Evolutionary conservation across 2,797 vertebrate genomes (phyloP).

Genomic region (Hyperoplus immaculatus): DNA sequence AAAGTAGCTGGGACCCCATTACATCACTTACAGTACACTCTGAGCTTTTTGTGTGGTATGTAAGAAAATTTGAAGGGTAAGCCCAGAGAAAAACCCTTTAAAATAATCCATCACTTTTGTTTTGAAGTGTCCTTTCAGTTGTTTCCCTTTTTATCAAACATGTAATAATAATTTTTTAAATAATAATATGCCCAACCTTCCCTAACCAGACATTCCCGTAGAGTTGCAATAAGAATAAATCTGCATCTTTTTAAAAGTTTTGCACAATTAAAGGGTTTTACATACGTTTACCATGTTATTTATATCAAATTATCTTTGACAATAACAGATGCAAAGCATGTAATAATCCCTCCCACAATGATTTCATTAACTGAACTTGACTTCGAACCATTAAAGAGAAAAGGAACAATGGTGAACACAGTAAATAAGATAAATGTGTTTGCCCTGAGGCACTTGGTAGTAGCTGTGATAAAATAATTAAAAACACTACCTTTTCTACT

Average conservation of each 20-base stretch:
- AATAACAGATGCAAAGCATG: constrained; percentile 41
- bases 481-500: constrained; percentile 65
- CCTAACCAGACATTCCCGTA: background rate
- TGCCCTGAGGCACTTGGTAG: constrained; percentile 82
- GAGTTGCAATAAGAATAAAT: constrained; percentile 18
- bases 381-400: constrained; percentile 49
- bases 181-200: constrained; percentile 19
- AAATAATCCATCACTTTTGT: constrained; percentile 30
- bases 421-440: constrained; percentile 66
- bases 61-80: constrained; percentile 22
- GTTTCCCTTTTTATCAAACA: constrained; percentile 25
- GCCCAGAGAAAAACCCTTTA: constrained; percentile 23
- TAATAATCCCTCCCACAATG: constrained; percentile 42
- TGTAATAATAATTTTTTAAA: background rate
- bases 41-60: constrained; percentile 48
- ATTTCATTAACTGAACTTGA: constrained; percentile 47
- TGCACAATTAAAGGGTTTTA: constrained; percentile 33
- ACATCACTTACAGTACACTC: constrained; percentile 47
- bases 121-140: constrained; percentile 25
- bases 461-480: constrained; percentile 67
- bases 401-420: constrained; percentile 54
- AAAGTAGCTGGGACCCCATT: constrained; percentile 57
- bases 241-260: background rate
- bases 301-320: constrained; percentile 17
- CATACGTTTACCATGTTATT: constrained; percentile 3